A percentile compares a stretch with the other conserved stretches of the same genome.
phyloP scores from a whole-genome alignment of 2,888 invertebrate species.

The Crioceris asparagi region DNA sequence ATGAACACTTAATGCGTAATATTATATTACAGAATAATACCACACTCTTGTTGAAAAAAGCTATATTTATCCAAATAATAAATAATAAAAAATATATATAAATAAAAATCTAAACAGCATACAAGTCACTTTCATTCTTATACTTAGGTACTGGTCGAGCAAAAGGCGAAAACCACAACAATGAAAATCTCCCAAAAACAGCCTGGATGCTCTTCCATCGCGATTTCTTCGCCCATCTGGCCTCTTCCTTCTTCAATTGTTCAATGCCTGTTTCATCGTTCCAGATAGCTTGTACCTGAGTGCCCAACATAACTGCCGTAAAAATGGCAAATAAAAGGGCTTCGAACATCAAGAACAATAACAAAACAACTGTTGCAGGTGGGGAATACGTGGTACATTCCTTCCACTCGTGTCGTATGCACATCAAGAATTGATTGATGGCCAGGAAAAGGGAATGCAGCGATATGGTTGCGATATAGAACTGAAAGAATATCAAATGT shows the following conservation, averaged over 20 bases:
- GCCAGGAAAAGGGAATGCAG: constrained; percentile 86
- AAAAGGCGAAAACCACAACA: constrained; percentile 94
- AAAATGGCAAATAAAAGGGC: constrained; percentile 95
- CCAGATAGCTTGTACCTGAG: constrained; percentile 85
- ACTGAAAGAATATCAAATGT: no score
- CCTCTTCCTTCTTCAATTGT: constrained; percentile 91
- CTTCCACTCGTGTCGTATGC: constrained; percentile 89
- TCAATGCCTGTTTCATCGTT: constrained; percentile 99
- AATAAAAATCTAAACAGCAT: constrained; percentile 58
- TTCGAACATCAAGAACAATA: constrained; percentile 87
- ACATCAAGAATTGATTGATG: constrained; percentile 86
- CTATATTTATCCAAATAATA: constrained; percentile 7
- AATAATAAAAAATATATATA: constrained; percentile 9
- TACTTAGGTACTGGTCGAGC: constrained; percentile 66
- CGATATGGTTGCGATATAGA: constrained; percentile 96
- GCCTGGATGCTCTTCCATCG: constrained; percentile 92
- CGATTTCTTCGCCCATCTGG: constrained; percentile 84
- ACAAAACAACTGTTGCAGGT: constrained; percentile 86
- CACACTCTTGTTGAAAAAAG: constrained; percentile 3
- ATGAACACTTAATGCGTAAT: no score
- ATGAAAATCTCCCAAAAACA: constrained; percentile 92
- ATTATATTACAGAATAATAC: no score
- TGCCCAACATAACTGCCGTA: constrained; percentile 94
- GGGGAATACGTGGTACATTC: constrained; percentile 90
- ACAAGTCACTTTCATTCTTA: constrained; percentile 70